Evolutionary conservation across 2,113 vertebrate genomes (phyloP), one percentile per base, ranked within the genome.

Genomic region (Otolemur garnettii): DNA sequence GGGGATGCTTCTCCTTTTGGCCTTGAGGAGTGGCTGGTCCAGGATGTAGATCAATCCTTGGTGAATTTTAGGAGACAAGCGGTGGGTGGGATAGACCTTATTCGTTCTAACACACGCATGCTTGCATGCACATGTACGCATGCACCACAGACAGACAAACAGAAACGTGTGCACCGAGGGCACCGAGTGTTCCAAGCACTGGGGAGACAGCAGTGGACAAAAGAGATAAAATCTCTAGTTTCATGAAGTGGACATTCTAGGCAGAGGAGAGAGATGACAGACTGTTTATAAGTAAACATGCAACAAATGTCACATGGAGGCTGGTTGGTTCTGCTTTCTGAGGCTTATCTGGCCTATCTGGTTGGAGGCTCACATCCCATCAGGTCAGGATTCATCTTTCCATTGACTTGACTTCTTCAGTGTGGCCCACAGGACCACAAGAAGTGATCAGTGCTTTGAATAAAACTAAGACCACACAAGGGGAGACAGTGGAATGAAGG

Each of bases 101-200:
- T 60, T 69, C 11, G 30, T 79, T n/a, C 26, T 10, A 60, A 55
- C 64, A 55, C 15, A 6, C 38, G 55, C 2, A 42, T 3, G 19
- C 6, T 4, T 35, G 77, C 53, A 45, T 21, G 35, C 55, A 59
- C 33, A 28, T 8, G 7, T 30, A 57, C 6, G 22, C 7, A 69
- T 11, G 3, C 11, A 28, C 62, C 35, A 1, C 55, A n/a, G 4
- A 21, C 17, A 15, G 38, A 13, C 6, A 17, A 12, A 4, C 14
- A 6, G 12, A 5, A 11, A 9, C 3, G 7, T 15, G 42, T 5
- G 33, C 4, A 5, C 28, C 45, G 0, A 7, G 0, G 38, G 38
- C 38, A 38, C 38, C 38, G 38, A 38, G 4, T 75, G 77, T 30
- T 14, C 80, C 33, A 17, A 22, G 69, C 10, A 18, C 87, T 13